Evolutionary conservation across 92 coral and sea anemone species (phyloP).

Genomic region (Phymanthus crucifer): DNA sequence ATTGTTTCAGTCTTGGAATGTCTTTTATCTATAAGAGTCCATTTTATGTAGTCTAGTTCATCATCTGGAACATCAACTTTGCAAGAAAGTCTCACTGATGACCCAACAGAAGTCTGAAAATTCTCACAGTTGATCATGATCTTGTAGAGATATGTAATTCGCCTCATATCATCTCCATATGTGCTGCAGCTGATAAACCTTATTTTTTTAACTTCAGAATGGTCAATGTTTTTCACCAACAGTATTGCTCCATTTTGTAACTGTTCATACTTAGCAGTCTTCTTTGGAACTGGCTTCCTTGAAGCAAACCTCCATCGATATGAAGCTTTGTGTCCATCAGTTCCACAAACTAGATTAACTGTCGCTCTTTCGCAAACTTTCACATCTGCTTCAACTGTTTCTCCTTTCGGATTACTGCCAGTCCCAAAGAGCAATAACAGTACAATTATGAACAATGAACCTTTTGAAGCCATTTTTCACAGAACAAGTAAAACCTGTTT

Average conservation of each 20-base stretch:
- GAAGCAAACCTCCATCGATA: conserved; percentile 25
- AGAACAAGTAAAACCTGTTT: neutral
- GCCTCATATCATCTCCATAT: neutral
- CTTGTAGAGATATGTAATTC: conserved; percentile 9
- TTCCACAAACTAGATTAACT: conserved; percentile 1
- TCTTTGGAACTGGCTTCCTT: conserved; percentile 1
- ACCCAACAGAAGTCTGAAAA: neutral
- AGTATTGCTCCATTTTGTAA: neutral
- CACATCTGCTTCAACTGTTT: neutral
- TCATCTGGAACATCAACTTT: conserved; percentile 14
- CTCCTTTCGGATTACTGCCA: neutral
- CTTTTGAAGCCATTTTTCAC: neutral
- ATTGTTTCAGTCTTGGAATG: neutral
- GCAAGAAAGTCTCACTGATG: neutral
- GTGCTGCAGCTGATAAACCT: conserved; percentile 1
- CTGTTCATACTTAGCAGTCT: conserved; percentile 13
- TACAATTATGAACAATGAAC: neutral
- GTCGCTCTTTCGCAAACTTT: conserved; percentile 12
- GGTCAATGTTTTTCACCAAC: neutral
- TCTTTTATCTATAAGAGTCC: conserved; percentile 12
- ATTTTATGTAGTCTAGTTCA: conserved; percentile 7
- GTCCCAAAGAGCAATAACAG: neutral
- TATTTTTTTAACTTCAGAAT: neutral
- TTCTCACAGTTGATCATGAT: conserved; percentile 14
- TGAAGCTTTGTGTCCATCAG: neutral